Base-by-base conservation (phyloP, 2,113 vertebrate species). In the Vimba vimba region DNA sequence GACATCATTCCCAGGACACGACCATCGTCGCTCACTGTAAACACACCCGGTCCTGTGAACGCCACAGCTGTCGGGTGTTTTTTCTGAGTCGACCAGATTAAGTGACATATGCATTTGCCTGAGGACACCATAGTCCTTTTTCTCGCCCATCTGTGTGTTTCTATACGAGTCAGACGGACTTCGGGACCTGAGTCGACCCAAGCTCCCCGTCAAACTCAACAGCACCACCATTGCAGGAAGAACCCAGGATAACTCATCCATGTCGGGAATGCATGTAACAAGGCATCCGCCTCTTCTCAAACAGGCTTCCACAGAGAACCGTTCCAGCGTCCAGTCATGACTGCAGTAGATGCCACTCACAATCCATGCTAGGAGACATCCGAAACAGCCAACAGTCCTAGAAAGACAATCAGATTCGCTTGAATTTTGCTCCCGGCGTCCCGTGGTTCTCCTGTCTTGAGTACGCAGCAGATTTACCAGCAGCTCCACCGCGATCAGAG, bases 291-390 rank as follows among this genome's bases (percentile, higher is more conserved):
- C 89, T 17, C 30, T 52, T 75, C 89, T 79, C 80, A 93, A 47
- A 85, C 94, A 95, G 52, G 69, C 84, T 21, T 52, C 68, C 1
- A 91, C 45, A 84, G 69, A 79, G 45, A 55, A 74, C 75, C 90
- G 89, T 85, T 92, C 93, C 77, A 71, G 71, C 60, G 36, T 60
- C 89, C 87, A 92, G 36, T 76, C 79, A 77, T 87, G 86, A 45
- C 86, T 85, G 50, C 91, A 86, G 5, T 83, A 86, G 15, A 93
- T 57, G 39, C 91, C 93, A 1, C 93, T 93, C 17, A 89, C 9
- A 6, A 90, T 60, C 96, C 96, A 96, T 59, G 93, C 89, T 0
- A 93, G 87, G 86, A 96, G 91, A 85, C 92, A 94, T 85, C 94
- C 92, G 12, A 96, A 79, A 84, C 93, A 94, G 19, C 92, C 60